A percentile compares a stretch with the other conserved stretches of the same genome.
Conservation (phyloP, 2,888 invertebrate species). For the Lamellibrachia satsuma region DNA sequence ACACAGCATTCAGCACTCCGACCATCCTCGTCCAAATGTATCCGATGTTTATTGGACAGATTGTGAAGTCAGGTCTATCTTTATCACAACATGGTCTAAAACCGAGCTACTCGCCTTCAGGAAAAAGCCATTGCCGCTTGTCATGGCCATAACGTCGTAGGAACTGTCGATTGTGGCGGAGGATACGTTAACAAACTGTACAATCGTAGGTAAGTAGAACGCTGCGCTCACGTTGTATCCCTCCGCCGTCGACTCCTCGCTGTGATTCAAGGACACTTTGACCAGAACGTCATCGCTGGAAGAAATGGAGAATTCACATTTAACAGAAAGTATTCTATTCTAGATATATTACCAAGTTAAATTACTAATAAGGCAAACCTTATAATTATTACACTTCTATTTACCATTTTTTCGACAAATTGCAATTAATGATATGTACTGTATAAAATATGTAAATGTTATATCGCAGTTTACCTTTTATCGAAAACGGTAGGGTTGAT, state of each 20-base stretch:
- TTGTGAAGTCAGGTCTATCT: neutral
- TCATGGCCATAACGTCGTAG: neutral
- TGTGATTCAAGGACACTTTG: slow-evolving; percentile 39
- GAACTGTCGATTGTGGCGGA: slow-evolving; percentile 22
- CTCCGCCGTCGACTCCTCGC: slow-evolving; percentile 43
- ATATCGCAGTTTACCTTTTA: slow-evolving; percentile 40
- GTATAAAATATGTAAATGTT: neutral
- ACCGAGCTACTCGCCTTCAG: slow-evolving; percentile 22
- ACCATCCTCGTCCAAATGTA: neutral
- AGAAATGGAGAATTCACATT: neutral
- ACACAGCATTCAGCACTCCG: too few species aligned
- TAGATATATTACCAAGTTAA: too few species aligned
- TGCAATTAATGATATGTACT: too few species aligned
- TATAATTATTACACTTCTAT: too few species aligned
- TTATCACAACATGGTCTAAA: neutral
- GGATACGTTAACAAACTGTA: slow-evolving; percentile 27
- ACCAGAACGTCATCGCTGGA: slow-evolving; percentile 40
- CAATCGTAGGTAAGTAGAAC: slow-evolving; percentile 43
- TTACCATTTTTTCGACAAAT: too few species aligned
- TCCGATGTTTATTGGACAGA: neutral
- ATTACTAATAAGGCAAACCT: too few species aligned
- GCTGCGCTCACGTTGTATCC: slow-evolving; percentile 38
- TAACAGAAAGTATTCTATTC: neutral
- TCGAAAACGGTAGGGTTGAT: slow-evolving; percentile 33
- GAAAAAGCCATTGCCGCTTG: slow-evolving; percentile 17